Conservation (phyloP, 2,888 invertebrate genomes). For the Machimus rusticus region DNA sequence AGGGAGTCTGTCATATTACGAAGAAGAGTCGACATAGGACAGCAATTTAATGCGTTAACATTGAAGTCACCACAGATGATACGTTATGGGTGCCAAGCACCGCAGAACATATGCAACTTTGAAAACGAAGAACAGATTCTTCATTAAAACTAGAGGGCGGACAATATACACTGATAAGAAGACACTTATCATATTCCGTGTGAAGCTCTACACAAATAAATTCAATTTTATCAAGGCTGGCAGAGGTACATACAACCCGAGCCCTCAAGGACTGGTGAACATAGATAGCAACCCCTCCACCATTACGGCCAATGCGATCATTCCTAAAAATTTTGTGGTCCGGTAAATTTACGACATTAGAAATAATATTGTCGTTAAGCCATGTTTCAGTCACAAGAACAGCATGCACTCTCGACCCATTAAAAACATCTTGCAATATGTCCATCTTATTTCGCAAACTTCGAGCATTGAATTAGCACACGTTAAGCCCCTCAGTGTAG, state of each 20-base stretch:
- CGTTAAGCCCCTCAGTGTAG: not conserved
- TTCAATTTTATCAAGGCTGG: too few species aligned
- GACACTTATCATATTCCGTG: not conserved
- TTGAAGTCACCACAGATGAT: not conserved
- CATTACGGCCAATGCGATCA: not conserved
- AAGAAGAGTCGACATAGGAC: too few species aligned
- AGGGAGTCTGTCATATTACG: too few species aligned
- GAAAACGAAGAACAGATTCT: not conserved
- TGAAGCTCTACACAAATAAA: too few species aligned
- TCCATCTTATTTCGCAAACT: not conserved
- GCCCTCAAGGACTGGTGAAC: not conserved
- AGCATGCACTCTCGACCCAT: not conserved
- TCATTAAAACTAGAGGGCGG: not conserved
- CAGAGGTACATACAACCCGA: not conserved
- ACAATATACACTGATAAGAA: not conserved
- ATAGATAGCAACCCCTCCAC: not conserved
- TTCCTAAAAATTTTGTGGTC: not conserved
- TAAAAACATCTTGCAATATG: not conserved
- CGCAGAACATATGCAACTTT: not conserved
- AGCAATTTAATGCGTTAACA: not conserved
- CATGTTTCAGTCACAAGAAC: not conserved
- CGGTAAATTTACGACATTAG: not conserved
- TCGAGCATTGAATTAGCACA: not conserved
- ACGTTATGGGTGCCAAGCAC: too few species aligned
- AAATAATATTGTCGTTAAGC: not conserved